Evolutionary conservation across 1,140 invertebrate genomes (phyloP).

Genomic region (Hyphantria cunea): DNA sequence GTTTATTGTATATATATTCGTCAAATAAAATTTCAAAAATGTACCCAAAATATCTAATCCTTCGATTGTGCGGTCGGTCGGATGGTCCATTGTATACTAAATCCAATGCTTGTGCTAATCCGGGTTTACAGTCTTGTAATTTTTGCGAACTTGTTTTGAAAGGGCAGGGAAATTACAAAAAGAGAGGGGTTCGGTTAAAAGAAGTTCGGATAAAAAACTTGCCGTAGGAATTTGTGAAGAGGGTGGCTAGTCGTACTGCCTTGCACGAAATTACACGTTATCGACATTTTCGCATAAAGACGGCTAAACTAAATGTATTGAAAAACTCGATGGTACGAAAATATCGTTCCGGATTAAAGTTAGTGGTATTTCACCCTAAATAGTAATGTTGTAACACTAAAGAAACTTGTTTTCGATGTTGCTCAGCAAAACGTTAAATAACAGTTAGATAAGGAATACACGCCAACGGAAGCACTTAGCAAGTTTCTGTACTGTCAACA

Average conservation of each 20-base stretch:
- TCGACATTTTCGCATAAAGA: constrained; percentile 29
- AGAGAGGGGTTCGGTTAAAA: constrained; percentile 54
- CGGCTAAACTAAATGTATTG: constrained; percentile 21
- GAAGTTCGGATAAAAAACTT: constrained; percentile 51
- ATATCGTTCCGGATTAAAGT: constrained; percentile 10
- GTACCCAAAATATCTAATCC: not conserved
- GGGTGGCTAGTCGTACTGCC: constrained; percentile 38
- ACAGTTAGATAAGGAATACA: constrained; percentile 63
- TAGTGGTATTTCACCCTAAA: constrained; percentile 3
- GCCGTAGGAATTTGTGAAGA: constrained; percentile 41
- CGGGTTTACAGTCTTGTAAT: constrained; percentile 55
- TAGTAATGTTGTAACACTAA: constrained; percentile 11
- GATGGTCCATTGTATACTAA: constrained; percentile 18
- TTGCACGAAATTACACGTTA: constrained; percentile 46
- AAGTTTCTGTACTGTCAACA: constrained; percentile 59
- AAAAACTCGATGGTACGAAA: constrained; percentile 1
- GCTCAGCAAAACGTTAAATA: constrained; percentile 56
- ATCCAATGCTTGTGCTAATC: constrained; percentile 46
- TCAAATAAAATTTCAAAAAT: not conserved
- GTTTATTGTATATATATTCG: too few relatives aligned
- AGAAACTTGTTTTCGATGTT: constrained; percentile 51
- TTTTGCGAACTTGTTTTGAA: constrained; percentile 61
- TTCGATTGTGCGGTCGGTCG: not conserved
- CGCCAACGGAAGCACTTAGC: constrained; percentile 51
- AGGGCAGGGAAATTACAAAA: constrained; percentile 60